Percentiles rank a stretch among this genome's conserved stretches.
These are phyloP conservation scores for Notarius quadriscutis DNA, from an alignment of 2,113 vertebrate genomes.

Conservation along the genomic window DNA sequence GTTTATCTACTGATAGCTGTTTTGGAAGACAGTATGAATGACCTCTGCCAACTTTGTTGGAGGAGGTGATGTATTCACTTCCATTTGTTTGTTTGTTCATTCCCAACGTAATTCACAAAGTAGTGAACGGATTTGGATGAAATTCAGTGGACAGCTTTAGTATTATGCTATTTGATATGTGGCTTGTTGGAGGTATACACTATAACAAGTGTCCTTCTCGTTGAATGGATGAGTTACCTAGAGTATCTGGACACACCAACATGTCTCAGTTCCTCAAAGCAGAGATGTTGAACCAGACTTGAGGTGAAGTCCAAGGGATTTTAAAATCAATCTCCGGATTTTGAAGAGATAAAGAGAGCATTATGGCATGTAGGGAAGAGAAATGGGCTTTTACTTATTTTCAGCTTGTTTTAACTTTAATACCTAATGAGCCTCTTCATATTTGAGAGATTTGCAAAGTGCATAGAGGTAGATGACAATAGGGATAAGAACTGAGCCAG, in stretches of 20 bases:
- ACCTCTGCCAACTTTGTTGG: too few species aligned
- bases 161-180: too few species aligned
- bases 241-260: background rate
- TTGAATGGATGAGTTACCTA: slow-evolving; percentile 33
- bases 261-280: slow-evolving; percentile 6
- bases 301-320: background rate
- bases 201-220: too few species aligned
- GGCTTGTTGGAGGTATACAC: too few species aligned
- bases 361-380: background rate
- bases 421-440: slow-evolving; percentile 1
- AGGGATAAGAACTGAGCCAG: background rate
- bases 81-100: too few species aligned
- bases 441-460: background rate
- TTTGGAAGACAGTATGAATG: slow-evolving; percentile 45
- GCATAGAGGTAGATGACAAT: background rate
- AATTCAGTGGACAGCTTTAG: too few species aligned
- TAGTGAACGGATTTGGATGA: too few species aligned
- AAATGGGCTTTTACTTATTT: background rate
- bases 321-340: slow-evolving; percentile 14
- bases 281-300: background rate
- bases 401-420: background rate
- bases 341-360: background rate
- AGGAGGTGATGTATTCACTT: too few species aligned
- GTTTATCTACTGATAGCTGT: slow-evolving; percentile 35
- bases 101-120: too few species aligned